Percentiles rank a stretch among this genome's conserved stretches.
These are phyloP conservation scores for Aromia moschata DNA, from an alignment of 2,888 invertebrate genomes.

Conservation along the genomic window DNA sequence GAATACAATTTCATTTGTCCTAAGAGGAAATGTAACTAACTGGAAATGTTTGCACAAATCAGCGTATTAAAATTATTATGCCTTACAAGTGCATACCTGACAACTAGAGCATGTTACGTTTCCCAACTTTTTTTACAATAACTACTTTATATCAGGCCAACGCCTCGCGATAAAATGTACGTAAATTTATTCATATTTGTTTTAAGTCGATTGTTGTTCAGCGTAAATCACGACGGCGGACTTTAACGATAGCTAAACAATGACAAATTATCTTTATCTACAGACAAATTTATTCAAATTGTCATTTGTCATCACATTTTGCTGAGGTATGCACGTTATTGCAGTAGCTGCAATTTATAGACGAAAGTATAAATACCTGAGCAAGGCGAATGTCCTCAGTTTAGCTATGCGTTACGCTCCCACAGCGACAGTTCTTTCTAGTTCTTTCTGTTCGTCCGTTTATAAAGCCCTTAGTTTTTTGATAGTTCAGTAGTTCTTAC, in stretches of 20 bases:
- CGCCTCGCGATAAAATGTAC: constrained; percentile 13
- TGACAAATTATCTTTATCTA: constrained; percentile 14
- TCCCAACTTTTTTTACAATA: constrained; percentile 7
- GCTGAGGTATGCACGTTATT: constrained; percentile 1
- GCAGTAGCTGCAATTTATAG: background rate
- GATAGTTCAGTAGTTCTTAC: too few relatives aligned
- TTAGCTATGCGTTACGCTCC: too few relatives aligned
- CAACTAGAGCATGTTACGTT: constrained; percentile 16
- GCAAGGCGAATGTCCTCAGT: too few relatives aligned
- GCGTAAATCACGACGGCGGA: constrained; percentile 13
- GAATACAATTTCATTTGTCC: too few relatives aligned
- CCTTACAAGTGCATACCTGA: background rate
- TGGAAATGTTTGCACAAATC: too few relatives aligned
- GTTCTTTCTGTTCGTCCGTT: too few relatives aligned
- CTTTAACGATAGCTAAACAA: constrained; percentile 11
- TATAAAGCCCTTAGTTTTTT: too few relatives aligned
- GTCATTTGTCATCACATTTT: constrained; percentile 12
- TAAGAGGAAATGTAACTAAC: too few relatives aligned
- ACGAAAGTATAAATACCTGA: too few relatives aligned
- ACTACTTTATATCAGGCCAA: background rate
- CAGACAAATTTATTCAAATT: constrained; percentile 19
- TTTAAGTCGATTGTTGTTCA: constrained; percentile 14
- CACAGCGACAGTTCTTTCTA: too few relatives aligned
- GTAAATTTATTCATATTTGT: constrained; percentile 9
- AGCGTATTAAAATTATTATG: too few relatives aligned